Conservation (phyloP, 2,888 invertebrate genomes). For the Hybos culiciformis region DNA sequence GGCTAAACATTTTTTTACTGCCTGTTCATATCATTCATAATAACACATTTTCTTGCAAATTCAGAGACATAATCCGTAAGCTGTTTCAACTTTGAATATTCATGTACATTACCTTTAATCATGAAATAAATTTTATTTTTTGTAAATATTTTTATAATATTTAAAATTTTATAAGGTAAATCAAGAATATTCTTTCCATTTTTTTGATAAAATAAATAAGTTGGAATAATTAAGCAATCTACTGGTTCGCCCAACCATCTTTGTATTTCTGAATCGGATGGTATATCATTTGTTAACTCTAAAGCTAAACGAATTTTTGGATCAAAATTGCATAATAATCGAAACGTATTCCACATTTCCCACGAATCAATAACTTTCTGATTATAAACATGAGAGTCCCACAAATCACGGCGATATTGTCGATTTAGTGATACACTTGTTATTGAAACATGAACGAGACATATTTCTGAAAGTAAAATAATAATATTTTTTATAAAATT, state of each 20-base stretch:
- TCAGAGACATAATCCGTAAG: too few relatives aligned
- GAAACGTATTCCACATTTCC: slow-evolving; percentile 69
- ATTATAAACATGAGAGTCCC: too few relatives aligned
- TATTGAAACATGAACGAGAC: slow-evolving; percentile 60
- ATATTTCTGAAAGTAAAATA: slow-evolving; percentile 24
- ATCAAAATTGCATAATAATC: slow-evolving; percentile 43
- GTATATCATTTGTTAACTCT: slow-evolving; percentile 68
- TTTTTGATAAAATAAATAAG: slow-evolving; percentile 69
- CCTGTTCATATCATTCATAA: not conserved
- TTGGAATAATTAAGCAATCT: slow-evolving; percentile 67
- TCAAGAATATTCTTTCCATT: slow-evolving; percentile 84
- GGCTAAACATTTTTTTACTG: not conserved
- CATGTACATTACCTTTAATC: slow-evolving; percentile 48
- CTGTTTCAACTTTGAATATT: too few relatives aligned
- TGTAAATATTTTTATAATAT: slow-evolving; percentile 43
- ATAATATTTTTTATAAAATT: too few relatives aligned
- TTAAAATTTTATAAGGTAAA: slow-evolving; percentile 57
- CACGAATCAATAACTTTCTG: slow-evolving; percentile 61
- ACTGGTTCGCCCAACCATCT: slow-evolving; percentile 95
- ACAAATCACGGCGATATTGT: slow-evolving; percentile 23
- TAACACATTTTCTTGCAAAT: not conserved
- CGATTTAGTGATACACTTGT: slow-evolving; percentile 37
- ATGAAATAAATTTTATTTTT: slow-evolving; percentile 55
- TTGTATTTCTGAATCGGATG: slow-evolving; percentile 50
- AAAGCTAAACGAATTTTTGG: slow-evolving; percentile 46